Evolutionary conservation across 2,888 invertebrate genomes (phyloP).

Genomic region (Pharmacophagus antenor): DNA sequence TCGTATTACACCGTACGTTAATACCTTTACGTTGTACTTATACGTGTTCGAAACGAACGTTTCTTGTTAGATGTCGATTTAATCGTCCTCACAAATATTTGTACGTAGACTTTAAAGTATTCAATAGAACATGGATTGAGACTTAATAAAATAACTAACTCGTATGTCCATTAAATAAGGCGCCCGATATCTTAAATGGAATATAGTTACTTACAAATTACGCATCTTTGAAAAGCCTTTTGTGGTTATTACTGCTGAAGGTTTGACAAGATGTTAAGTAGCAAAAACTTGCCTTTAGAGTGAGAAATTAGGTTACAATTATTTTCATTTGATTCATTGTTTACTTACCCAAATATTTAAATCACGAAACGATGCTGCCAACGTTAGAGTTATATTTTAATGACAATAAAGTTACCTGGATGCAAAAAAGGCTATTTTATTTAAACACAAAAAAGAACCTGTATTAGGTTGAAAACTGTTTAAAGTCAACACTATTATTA

Average conservation of each 20-base stretch:
- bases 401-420: neutral
- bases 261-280: conserved; percentile 7
- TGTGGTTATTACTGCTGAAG: conserved; percentile 7
- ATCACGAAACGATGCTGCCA: neutral
- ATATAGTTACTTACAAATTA: conserved; percentile 2
- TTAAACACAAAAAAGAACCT: too few relatives aligned
- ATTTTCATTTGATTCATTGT: conserved; percentile 6
- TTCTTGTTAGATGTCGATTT: conserved; percentile 24
- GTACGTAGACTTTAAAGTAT: conserved; percentile 11
- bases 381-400: too few relatives aligned
- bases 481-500: too few relatives aligned
- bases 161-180: neutral
- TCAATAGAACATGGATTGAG: conserved; percentile 1
- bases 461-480: too few relatives aligned
- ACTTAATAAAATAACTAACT: conserved; percentile 9
- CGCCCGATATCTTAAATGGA: neutral
- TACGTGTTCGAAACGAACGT: conserved; percentile 21
- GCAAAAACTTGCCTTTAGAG: conserved; percentile 3
- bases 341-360: neutral
- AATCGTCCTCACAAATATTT: conserved; percentile 22
- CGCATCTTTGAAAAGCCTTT: conserved; percentile 6
- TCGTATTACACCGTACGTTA: conserved; percentile 48
- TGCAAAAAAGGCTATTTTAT: too few relatives aligned
- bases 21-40: conserved; percentile 49
- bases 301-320: conserved; percentile 6